Conservation (phyloP, 2,113 vertebrate species). For the Gobius niger region DNA sequence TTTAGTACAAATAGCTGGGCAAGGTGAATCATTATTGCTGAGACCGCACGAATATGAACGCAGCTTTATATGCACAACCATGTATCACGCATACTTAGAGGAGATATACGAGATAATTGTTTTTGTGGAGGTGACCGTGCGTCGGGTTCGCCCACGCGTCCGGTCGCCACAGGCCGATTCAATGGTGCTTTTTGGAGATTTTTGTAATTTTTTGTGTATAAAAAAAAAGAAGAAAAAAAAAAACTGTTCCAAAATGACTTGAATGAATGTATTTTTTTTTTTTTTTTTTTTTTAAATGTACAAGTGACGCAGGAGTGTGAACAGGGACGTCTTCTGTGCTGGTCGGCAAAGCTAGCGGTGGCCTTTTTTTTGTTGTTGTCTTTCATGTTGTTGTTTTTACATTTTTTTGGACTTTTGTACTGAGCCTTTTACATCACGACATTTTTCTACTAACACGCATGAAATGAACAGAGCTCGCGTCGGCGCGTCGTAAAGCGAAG, state of each 20-base stretch:
- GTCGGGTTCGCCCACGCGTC: conserved; percentile 42
- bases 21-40: conserved; percentile 36
- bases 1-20: not conserved
- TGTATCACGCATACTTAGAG: conserved; percentile 66
- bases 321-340: conserved; percentile 63
- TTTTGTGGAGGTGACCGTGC: conserved; percentile 71
- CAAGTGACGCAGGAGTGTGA: conserved; percentile 68
- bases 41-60: conserved; percentile 57
- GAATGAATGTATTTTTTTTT: conserved; percentile 85
- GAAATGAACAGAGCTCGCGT: conserved; percentile 58
- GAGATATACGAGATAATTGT: conserved; percentile 72
- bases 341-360: conserved; percentile 61
- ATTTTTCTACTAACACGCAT: conserved; percentile 74
- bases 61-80: conserved; percentile 59
- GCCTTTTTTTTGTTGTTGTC: conserved; percentile 70
- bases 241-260: conserved; percentile 83
- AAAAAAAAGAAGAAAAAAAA: conserved; percentile 52
- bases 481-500: conserved; percentile 73
- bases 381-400: conserved; percentile 27
- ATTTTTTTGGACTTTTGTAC: conserved; percentile 57
- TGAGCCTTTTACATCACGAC: conserved; percentile 75
- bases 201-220: conserved; percentile 79
- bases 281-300: conserved; percentile 67
- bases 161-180: conserved; percentile 77
- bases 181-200: conserved; percentile 83